Percentiles rank a stretch among this genome's conserved stretches.
Evolutionary conservation across 2,113 vertebrate genomes (phyloP).

Genomic region (Paradisaea rubra): DNA sequence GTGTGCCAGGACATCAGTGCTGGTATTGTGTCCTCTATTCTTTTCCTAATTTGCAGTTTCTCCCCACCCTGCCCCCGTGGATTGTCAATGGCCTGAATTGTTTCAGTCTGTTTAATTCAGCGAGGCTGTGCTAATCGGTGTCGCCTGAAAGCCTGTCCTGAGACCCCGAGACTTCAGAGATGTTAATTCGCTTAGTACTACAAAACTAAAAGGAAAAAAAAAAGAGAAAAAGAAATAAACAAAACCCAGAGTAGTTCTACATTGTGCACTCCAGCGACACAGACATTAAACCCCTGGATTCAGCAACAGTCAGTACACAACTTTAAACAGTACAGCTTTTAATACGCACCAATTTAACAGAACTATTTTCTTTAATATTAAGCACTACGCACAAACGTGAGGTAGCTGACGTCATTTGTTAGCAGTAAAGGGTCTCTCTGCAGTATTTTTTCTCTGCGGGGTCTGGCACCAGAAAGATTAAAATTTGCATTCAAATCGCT

Average conservation of each 20-base stretch:
- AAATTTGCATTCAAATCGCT: not conserved
- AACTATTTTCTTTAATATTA: not conserved
- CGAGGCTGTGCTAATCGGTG: conserved; percentile 28
- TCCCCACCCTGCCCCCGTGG: conserved; percentile 3
- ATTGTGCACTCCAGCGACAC: not conserved
- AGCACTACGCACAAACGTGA: not conserved
- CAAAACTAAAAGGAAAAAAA: not conserved
- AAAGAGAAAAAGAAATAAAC: not conserved
- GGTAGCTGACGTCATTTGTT: not conserved
- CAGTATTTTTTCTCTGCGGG: not conserved
- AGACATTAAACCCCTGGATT: not conserved
- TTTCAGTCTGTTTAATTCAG: conserved; percentile 21
- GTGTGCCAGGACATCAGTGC: conserved; percentile 44
- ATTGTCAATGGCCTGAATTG: conserved; percentile 44
- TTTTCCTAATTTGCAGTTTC: conserved; percentile 47
- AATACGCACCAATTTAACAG: not conserved
- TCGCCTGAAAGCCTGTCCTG: conserved; percentile 19
- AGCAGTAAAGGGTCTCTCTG: not conserved
- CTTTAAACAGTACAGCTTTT: not conserved
- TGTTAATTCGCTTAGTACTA: conserved; percentile 25
- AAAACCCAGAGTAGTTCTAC: not conserved
- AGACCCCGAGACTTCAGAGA: conserved; percentile 17
- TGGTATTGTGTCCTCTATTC: conserved; percentile 37
- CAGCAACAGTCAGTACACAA: not conserved
- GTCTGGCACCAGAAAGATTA: not conserved